Evolutionary conservation across 1,140 invertebrate genomes (phyloP).

Genomic region (Oedothorax gibbosus): DNA sequence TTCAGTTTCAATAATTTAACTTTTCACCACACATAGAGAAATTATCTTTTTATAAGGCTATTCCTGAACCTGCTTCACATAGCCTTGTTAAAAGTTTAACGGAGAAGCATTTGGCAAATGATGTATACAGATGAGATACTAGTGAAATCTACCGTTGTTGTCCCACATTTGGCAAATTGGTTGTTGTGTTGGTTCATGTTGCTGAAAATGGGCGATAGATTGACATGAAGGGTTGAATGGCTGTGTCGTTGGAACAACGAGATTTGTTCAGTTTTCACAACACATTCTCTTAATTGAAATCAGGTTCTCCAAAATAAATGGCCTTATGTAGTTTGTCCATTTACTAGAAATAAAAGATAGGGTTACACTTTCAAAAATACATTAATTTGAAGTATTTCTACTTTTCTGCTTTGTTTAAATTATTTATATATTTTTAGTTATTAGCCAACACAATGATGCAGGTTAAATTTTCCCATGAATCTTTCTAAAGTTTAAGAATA

Average conservation of each 20-base stretch:
- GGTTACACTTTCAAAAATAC: neutral
- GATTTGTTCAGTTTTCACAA: neutral
- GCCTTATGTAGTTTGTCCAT: neutral
- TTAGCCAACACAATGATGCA: too few relatives aligned
- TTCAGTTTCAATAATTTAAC: constrained; percentile 15
- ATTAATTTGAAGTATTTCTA: neutral
- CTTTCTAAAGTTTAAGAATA: too few relatives aligned
- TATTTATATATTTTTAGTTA: too few relatives aligned
- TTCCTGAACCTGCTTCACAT: too few relatives aligned
- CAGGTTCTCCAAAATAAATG: constrained; percentile 17
- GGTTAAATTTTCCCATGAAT: too few relatives aligned
- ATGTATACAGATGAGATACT: constrained; percentile 38
- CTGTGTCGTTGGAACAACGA: neutral
- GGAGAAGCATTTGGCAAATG: neutral
- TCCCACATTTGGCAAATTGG: constrained; percentile 20
- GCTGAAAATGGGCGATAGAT: constrained; percentile 20
- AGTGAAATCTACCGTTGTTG: neutral
- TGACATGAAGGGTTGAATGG: constrained; percentile 40
- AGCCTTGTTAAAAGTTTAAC: too few relatives aligned
- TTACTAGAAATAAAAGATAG: neutral
- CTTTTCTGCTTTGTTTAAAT: neutral
- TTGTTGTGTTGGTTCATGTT: constrained; percentile 1
- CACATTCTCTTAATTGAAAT: constrained; percentile 25
- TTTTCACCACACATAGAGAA: neutral
- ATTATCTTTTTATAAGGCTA: too few relatives aligned